Evolutionary conservation across 2,888 invertebrate species (phyloP).

Genomic region (Drosophila tanythrix): DNA sequence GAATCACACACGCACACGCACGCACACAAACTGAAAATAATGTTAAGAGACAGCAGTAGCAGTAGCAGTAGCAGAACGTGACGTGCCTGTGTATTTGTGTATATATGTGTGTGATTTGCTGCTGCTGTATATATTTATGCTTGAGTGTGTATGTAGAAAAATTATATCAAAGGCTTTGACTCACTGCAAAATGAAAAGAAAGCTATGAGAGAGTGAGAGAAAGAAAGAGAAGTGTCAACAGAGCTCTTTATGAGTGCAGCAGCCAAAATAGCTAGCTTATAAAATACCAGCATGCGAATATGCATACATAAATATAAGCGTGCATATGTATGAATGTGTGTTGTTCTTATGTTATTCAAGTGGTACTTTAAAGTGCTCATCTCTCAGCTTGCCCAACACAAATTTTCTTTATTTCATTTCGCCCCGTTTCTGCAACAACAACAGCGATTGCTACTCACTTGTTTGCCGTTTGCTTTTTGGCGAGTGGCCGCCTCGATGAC

Average conservation of each 20-base stretch:
- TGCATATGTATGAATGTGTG: conserved; percentile 1
- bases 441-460: conserved; percentile 54
- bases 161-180: conserved; percentile 65
- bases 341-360: conserved; percentile 42
- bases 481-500: conserved; percentile 52
- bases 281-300: conserved; percentile 4
- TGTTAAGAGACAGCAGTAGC: conserved; percentile 21
- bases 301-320: not conserved
- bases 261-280: conserved; percentile 39
- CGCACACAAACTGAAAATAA: conserved; percentile 19
- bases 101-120: conserved; percentile 16
- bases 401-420: conserved; percentile 75
- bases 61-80: conserved; percentile 48
- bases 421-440: conserved; percentile 55
- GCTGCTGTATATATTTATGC: conserved; percentile 10
- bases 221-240: conserved; percentile 15
- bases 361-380: conserved; percentile 51
- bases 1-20: conserved; percentile 26
- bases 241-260: conserved; percentile 35
- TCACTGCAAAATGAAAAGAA: conserved; percentile 44
- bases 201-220: not conserved
- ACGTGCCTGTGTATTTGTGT: conserved; percentile 23
- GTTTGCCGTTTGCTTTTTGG: conserved; percentile 59
- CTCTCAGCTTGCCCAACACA: conserved; percentile 63
- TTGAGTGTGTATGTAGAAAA: conserved; percentile 22